A percentile compares a stretch with the other conserved stretches of the same genome.
phyloP scores from a whole-genome alignment of 2,113 vertebrate genomes.

The Ceuthmochares aereus region DNA sequence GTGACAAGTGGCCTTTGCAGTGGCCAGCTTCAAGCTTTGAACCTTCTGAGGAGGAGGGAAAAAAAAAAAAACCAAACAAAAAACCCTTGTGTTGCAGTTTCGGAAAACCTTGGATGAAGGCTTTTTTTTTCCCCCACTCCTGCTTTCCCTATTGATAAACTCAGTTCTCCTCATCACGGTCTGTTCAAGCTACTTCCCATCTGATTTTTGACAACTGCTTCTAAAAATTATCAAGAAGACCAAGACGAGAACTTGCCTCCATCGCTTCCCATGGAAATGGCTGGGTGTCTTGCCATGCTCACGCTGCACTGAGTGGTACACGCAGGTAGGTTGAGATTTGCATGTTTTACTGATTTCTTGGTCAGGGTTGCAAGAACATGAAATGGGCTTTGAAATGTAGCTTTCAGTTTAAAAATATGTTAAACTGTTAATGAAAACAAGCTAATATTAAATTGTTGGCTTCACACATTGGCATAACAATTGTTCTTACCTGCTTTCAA shows the following conservation, averaged over 20 bases:
- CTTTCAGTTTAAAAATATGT: constrained; percentile 56
- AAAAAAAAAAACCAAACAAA: constrained; percentile 33
- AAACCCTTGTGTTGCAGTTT: constrained; percentile 70
- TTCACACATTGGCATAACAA: constrained; percentile 33
- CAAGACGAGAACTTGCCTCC: constrained; percentile 75
- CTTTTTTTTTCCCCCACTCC: constrained; percentile 61
- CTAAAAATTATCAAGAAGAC: constrained; percentile 77
- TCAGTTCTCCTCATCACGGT: constrained; percentile 75
- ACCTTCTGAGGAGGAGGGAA: constrained; percentile 76
- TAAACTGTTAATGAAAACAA: constrained; percentile 34
- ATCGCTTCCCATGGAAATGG: constrained; percentile 77
- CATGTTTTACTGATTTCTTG: constrained; percentile 80
- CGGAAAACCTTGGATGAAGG: constrained; percentile 78
- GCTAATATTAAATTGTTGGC: constrained; percentile 28
- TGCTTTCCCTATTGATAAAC: constrained; percentile 80
- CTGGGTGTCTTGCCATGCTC: constrained; percentile 76
- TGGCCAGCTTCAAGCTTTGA: constrained; percentile 82
- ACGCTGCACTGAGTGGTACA: constrained; percentile 74
- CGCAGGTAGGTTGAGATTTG: constrained; percentile 84
- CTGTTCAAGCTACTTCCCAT: constrained; percentile 76
- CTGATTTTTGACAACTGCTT: constrained; percentile 77
- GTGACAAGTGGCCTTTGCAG: constrained; percentile 84
- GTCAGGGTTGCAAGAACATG: constrained; percentile 63
- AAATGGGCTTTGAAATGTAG: constrained; percentile 58
- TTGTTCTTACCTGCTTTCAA: background rate